A percentile compares a stretch with the other conserved stretches of the same genome.
Evolutionary conservation across 2,888 invertebrate species (phyloP).

Genomic region (Chromoteleia sp.): DNA sequence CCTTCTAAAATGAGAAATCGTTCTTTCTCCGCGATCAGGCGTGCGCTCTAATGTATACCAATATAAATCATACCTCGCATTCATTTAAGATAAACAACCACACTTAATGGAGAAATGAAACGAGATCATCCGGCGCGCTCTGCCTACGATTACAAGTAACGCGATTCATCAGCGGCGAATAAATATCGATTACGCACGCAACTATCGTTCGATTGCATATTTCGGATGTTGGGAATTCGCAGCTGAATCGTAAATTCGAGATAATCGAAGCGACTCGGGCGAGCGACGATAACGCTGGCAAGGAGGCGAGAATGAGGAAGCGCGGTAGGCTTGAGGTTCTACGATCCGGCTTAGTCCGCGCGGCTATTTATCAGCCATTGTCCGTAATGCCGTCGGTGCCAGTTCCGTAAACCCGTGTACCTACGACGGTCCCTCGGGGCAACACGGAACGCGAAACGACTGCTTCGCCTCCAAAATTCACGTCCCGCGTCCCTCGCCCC

Average conservation of each 20-base stretch:
- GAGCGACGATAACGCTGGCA: slow-evolving; percentile 41
- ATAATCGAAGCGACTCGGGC: slow-evolving; percentile 59
- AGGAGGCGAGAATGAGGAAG: slow-evolving; percentile 65
- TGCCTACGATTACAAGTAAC: slow-evolving; percentile 6
- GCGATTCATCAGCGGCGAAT: slow-evolving; percentile 22
- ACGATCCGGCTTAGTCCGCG: slow-evolving; percentile 68
- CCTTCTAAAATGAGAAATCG: no score
- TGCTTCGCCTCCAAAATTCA: slow-evolving; percentile 65
- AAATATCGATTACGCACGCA: slow-evolving; percentile 38
- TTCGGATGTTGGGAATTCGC: slow-evolving; percentile 38
- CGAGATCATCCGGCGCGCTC: not conserved
- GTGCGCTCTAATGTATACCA: not conserved
- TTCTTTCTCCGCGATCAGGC: no score
- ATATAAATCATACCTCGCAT: slow-evolving; percentile 15
- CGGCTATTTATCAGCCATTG: slow-evolving; percentile 72
- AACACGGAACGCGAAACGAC: slow-evolving; percentile 53
- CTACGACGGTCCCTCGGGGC: slow-evolving; percentile 49
- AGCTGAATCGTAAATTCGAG: slow-evolving; percentile 59
- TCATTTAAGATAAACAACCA: slow-evolving; percentile 15
- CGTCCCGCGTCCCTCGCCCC: slow-evolving; percentile 42
- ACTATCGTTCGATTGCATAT: slow-evolving; percentile 48
- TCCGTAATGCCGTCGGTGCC: slow-evolving; percentile 67
- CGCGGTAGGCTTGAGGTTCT: slow-evolving; percentile 67
- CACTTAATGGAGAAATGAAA: slow-evolving; percentile 38
- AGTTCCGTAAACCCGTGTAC: slow-evolving; percentile 57